A percentile compares a stretch with the other conserved stretches of the same genome.
phyloP scores from a whole-genome alignment of 1,140 invertebrate species.

The Panulirus ornatus region DNA sequence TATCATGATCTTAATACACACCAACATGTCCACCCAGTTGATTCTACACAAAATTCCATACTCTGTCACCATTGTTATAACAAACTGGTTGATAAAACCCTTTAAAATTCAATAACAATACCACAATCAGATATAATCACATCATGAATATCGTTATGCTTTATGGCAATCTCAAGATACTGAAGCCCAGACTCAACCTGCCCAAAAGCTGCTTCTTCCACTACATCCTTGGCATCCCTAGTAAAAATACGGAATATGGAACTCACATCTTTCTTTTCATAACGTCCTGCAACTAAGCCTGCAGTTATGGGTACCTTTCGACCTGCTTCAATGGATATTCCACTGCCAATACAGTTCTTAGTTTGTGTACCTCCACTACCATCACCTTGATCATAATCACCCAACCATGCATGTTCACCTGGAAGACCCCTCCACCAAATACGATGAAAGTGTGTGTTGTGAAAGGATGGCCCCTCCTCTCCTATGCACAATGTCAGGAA shows the following conservation, averaged over 20 bases:
- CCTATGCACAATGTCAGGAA: slow-evolving; percentile 45
- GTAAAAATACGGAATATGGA: slow-evolving; percentile 55
- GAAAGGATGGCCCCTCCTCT: slow-evolving; percentile 11
- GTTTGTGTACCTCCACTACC: background rate
- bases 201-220: slow-evolving; percentile 56
- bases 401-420: slow-evolving; percentile 52
- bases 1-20: too few relatives aligned
- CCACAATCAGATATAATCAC: slow-evolving; percentile 50
- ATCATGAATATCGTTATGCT: background rate
- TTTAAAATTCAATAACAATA: slow-evolving; percentile 31
- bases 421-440: slow-evolving; percentile 38
- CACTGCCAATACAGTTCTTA: background rate
- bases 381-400: slow-evolving; percentile 32
- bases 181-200: slow-evolving; percentile 45
- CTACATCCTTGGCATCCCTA: background rate
- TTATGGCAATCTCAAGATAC: background rate
- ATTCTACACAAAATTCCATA: too few relatives aligned
- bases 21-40: too few relatives aligned
- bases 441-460: slow-evolving; percentile 38
- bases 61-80: background rate
- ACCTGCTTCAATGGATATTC: background rate
- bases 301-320: slow-evolving; percentile 1
- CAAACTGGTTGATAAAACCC: background rate
- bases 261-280: slow-evolving; percentile 17
- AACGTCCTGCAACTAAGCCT: slow-evolving; percentile 54